Evolutionary conservation across 2,888 invertebrate species (phyloP).

Genomic region (Erebia epiphron): DNA sequence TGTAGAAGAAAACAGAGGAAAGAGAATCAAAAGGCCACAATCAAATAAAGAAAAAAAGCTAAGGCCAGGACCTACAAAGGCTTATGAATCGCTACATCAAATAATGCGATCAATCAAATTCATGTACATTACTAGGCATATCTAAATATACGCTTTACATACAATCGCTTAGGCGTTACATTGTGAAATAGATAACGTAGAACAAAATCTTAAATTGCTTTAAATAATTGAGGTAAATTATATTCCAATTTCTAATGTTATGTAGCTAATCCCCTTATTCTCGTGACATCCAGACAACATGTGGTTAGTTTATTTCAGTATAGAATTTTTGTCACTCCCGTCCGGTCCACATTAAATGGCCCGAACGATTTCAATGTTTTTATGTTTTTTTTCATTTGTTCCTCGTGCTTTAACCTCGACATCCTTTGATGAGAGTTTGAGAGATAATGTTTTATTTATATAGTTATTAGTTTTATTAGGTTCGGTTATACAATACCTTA

Average conservation of each 20-base stretch:
- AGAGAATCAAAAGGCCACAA: no score
- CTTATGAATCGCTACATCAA: no score
- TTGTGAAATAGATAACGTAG: not conserved
- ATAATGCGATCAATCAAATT: no score
- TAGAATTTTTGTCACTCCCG: conserved; percentile 80
- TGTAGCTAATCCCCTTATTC: conserved; percentile 46
- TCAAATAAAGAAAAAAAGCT: no score
- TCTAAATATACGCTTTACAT: no score
- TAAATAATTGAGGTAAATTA: not conserved
- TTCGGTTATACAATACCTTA: no score
- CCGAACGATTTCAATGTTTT: conserved; percentile 75
- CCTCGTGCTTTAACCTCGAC: conserved; percentile 62
- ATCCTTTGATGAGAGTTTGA: conserved; percentile 68
- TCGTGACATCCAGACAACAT: conserved; percentile 71
- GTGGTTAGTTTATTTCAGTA: conserved; percentile 80
- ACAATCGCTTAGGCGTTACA: no score
- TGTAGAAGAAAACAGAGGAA: no score
- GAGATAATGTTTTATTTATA: conserved; percentile 4
- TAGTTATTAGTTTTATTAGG: not conserved
- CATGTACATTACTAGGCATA: no score
- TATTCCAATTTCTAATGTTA: conserved; percentile 27
- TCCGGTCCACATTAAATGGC: conserved; percentile 81
- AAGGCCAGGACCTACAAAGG: no score
- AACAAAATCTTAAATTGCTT: not conserved
- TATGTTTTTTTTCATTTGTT: conserved; percentile 52